These are phyloP conservation scores for Acipenser oxyrinchus DNA, from an alignment of 2,797 vertebrate species.

Conservation along the genomic window DNA sequence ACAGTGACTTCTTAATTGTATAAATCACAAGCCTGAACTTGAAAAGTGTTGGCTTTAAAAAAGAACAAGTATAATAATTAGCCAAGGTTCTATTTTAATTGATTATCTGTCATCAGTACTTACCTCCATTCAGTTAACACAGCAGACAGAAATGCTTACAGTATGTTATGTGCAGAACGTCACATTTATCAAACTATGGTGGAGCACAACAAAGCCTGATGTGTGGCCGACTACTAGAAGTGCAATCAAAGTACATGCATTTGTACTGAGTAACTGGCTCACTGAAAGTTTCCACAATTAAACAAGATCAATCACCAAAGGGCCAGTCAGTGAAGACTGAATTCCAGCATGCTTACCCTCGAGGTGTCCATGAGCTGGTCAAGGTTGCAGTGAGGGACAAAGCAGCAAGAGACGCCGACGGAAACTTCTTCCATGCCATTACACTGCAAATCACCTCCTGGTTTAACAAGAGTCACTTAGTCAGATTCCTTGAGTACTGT, in stretches of 20 bases:
- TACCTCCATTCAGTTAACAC: too few species aligned
- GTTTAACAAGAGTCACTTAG: conserved; percentile 17
- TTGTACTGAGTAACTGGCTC: not conserved
- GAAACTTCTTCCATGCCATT: conserved; percentile 72
- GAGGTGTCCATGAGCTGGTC: conserved; percentile 19
- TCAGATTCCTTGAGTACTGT: conserved; percentile 8
- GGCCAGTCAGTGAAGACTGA: not conserved
- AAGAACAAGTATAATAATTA: too few species aligned
- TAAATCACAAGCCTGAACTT: too few species aligned
- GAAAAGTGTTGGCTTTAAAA: too few species aligned
- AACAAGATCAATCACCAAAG: too few species aligned
- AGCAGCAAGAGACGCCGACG: conserved; percentile 35
- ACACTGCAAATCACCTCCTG: conserved; percentile 73
- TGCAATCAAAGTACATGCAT: not conserved
- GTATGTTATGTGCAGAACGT: too few species aligned
- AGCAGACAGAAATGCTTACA: too few species aligned
- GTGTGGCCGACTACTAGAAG: not conserved
- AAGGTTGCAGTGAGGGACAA: conserved; percentile 35
- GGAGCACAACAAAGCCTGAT: not conserved
- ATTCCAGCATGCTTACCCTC: conserved; percentile 53
- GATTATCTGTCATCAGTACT: too few species aligned
- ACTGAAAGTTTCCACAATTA: too few species aligned
- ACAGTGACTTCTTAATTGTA: too few species aligned
- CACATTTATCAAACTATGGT: not conserved
- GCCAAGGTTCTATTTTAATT: too few species aligned